Evolutionary conservation across 2,888 invertebrate genomes (phyloP), one percentile per base, ranked within the genome.

Genomic region (Cetonia aurata): DNA sequence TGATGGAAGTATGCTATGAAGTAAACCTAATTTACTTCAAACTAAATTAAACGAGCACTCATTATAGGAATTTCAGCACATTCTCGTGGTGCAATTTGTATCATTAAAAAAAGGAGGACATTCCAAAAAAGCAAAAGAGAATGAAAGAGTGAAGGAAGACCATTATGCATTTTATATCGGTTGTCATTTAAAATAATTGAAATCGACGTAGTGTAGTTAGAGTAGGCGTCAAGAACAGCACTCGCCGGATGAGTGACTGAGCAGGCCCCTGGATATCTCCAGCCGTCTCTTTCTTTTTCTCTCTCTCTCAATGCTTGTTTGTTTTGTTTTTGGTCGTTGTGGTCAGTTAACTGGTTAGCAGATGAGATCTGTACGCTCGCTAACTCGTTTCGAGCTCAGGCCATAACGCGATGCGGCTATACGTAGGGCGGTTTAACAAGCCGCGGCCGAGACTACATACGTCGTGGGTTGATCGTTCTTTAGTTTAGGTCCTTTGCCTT

Each of bases 261-360:
- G 46, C 48, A 48, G 60, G 31, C 31, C 31, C 15, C 31, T 46
- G 46, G 60, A 31, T 46, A 56, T 33, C 56, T 13, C 15, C 25
- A 25, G 37, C 37, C 56, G 37, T 56, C 56, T 37, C 33, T 19
- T 56, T 31, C 56, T 56, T 25, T 25, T 4, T 37, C 56, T 56
- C 37, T 53, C 53, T 53, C 53, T 25, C 53, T 12, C 33, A 2
- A 31, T 60, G 60, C 60, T 60, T 60, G 48, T 60, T 60, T 60
- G 60, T 48, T 60, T 60, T 60, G 48, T 60, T 60, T 60, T 60
- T 31, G 60, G 60, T 60, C 60, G 60, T 60, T 60, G 60, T 60
- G 60, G 60, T 60, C 60, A 60, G 60, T 60, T 60, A 60, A 60
- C 60, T 60, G 60, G 60, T 60, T 60, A 60, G 60, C 60, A 60